Percentiles rank a stretch among this genome's conserved stretches.
These are phyloP conservation scores for Falco biarmicus DNA, from an alignment of 2,797 vertebrate species.

Conservation along the genomic window DNA sequence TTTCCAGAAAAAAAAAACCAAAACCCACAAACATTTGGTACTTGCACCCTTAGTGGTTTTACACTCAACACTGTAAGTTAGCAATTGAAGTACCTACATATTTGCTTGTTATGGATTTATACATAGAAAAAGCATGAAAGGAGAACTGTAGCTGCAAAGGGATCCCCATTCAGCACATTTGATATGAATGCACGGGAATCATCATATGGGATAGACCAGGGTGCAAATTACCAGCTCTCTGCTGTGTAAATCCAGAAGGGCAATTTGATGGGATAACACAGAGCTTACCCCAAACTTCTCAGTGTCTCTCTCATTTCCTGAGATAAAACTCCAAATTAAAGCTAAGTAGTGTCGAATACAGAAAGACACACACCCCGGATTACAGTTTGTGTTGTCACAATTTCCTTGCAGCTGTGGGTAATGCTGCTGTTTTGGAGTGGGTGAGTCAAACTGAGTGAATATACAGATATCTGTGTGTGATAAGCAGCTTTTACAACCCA, in stretches of 20 bases:
- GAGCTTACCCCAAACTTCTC: neutral
- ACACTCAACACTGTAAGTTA: neutral
- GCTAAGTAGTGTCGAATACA: neutral
- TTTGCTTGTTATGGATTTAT: neutral
- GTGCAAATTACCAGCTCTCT: neutral
- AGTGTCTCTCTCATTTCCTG: neutral
- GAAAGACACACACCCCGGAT: neutral
- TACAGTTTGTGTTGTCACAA: fast-evolving
- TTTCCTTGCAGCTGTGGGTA: neutral
- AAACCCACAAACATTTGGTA: neutral
- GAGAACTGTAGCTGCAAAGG: neutral
- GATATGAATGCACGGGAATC: neutral
- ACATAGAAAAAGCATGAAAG: neutral
- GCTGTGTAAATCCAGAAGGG: neutral
- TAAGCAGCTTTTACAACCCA: neutral
- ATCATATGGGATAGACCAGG: neutral
- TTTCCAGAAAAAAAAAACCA: neutral
- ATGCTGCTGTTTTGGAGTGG: neutral
- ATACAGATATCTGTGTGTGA: neutral
- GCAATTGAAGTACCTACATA: neutral
- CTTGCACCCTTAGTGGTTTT: neutral
- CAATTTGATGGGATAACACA: neutral
- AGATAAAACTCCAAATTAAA: neutral
- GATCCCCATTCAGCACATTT: neutral
- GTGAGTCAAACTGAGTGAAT: neutral